phyloP scores from a whole-genome alignment of 1,140 invertebrate species.

The Caenorhabditis briggsae region DNA sequence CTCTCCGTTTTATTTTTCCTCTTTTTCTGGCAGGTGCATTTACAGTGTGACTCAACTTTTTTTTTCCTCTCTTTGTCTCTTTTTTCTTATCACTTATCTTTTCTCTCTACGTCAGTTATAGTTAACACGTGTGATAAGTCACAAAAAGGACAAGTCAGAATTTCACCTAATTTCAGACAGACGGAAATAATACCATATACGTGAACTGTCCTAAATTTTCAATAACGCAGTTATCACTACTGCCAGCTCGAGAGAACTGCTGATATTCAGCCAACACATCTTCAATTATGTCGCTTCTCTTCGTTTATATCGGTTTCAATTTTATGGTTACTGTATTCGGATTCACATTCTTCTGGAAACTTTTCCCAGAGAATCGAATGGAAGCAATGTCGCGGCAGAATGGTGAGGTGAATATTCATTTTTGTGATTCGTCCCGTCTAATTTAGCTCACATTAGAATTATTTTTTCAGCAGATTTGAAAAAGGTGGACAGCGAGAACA shows the following conservation, averaged over 20 bases:
- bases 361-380: constrained; percentile 35
- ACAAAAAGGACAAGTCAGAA: constrained; percentile 12
- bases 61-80: not conserved
- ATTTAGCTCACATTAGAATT: no score
- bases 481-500: constrained; percentile 8
- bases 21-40: constrained; percentile 31
- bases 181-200: not conserved
- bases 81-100: not conserved
- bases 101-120: constrained; percentile 13
- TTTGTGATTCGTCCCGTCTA: not conserved
- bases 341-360: constrained; percentile 23
- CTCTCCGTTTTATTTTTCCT: not conserved
- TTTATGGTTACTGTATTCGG: constrained; percentile 40
- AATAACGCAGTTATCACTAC: not conserved
- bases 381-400: constrained; percentile 13
- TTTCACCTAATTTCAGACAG: not conserved
- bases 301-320: constrained; percentile 30
- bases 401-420: constrained; percentile 49
- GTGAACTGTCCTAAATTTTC: not conserved
- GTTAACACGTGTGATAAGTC: constrained; percentile 34
- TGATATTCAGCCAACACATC: not conserved
- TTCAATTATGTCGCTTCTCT: not conserved
- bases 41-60: constrained; percentile 40
- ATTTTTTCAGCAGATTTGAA: constrained; percentile 37
- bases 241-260: not conserved